Conservation (phyloP, 2,888 invertebrate genomes). For the Dromius quadrimaculatus region DNA sequence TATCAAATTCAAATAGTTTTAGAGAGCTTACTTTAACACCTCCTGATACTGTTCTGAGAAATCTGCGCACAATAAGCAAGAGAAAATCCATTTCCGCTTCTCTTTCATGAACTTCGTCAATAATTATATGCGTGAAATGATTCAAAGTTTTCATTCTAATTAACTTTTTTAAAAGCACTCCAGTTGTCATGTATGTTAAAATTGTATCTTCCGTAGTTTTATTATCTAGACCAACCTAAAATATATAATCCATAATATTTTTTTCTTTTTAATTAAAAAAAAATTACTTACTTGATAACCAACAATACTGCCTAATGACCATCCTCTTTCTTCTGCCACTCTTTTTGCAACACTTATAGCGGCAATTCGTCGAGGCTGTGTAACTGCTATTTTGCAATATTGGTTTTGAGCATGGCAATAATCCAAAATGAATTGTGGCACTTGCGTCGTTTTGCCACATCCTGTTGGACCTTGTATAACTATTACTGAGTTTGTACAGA, state of each 20-base stretch:
- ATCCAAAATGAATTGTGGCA: conserved; percentile 94
- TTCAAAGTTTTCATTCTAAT: conserved; percentile 78
- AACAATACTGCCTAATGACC: conserved; percentile 85
- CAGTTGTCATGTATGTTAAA: conserved; percentile 89
- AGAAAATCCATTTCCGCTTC: conserved; percentile 93
- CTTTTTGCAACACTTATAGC: conserved; percentile 90
- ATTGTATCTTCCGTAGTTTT: conserved; percentile 76
- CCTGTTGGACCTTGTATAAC: conserved; percentile 95
- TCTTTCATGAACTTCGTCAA: conserved; percentile 96
- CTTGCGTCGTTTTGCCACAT: conserved; percentile 93
- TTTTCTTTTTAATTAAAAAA: neutral
- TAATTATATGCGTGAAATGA: conserved; percentile 87
- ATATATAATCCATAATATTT: conserved; percentile 40
- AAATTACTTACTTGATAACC: conserved; percentile 82
- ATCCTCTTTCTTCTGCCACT: conserved; percentile 85
- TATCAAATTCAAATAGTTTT: conserved; percentile 28
- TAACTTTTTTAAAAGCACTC: conserved; percentile 84
- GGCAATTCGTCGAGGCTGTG: conserved; percentile 94
- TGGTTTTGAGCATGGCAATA: conserved; percentile 73
- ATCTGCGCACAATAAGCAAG: conserved; percentile 83
- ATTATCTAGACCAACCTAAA: conserved; percentile 78
- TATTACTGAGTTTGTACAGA: conserved; percentile 79
- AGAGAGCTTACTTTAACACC: conserved; percentile 70
- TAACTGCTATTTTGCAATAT: conserved; percentile 89
- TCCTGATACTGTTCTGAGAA: conserved; percentile 76